Evolutionary conservation across 2,888 invertebrate genomes (phyloP).

Genomic region (Mesorhabditis spiculigera): DNA sequence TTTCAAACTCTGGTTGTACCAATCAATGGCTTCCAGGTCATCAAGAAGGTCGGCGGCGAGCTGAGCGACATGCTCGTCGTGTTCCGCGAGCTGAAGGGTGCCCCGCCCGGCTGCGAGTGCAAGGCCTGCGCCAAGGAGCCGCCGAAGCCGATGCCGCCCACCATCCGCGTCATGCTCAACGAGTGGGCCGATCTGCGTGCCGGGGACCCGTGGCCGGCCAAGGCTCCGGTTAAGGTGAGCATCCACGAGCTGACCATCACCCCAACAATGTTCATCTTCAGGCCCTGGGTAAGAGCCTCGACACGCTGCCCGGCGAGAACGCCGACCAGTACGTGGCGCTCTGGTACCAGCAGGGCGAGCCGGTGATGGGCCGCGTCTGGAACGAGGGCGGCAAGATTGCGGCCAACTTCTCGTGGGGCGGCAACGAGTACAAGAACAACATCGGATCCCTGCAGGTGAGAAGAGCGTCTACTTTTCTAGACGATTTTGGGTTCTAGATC

Average conservation of each 20-base stretch:
- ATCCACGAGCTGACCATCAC: conserved; percentile 21
- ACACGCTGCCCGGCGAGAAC: conserved; percentile 44
- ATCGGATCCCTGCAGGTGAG: too few relatives aligned
- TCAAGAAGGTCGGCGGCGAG: conserved; percentile 27
- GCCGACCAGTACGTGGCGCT: conserved; percentile 53
- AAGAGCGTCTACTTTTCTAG: too few relatives aligned
- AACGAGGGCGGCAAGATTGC: conserved; percentile 27
- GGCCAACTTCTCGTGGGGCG: conserved; percentile 1
- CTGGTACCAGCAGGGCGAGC: conserved; percentile 44
- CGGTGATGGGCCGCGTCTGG: conserved; percentile 33
- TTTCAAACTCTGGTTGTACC: too few relatives aligned
- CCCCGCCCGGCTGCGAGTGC: conserved; percentile 10
- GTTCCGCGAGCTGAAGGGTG: too few relatives aligned
- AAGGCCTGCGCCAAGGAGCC: conserved; percentile 9
- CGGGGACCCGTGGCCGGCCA: too few relatives aligned
- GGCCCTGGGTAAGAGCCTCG: conserved; percentile 40
- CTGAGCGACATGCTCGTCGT: too few relatives aligned
- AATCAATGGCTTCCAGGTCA: conserved; percentile 12
- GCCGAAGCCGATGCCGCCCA: conserved; percentile 12
- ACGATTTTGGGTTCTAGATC: too few relatives aligned
- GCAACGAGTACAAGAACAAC: conserved; percentile 46
- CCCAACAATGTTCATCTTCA: too few relatives aligned
- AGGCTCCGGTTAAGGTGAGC: conserved; percentile 31
- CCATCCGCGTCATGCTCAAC: conserved; percentile 34
- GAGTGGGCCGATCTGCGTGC: too few relatives aligned